A percentile compares a stretch with the other conserved stretches of the same genome.
Evolutionary conservation across 2,888 invertebrate species (phyloP).

Genomic region (Ischnus inquisitorius): DNA sequence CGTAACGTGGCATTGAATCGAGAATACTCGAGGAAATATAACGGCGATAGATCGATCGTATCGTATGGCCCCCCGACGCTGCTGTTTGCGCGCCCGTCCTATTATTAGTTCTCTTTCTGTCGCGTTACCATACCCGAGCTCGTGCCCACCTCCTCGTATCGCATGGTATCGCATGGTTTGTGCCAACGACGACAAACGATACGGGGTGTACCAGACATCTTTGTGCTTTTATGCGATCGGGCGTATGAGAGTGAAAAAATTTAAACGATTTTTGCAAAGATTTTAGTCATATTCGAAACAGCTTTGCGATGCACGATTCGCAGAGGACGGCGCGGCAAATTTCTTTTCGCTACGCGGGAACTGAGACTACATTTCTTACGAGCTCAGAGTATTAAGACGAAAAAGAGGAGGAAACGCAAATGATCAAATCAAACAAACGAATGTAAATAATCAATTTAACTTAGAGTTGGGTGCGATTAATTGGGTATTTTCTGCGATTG

Average conservation of each 20-base stretch:
- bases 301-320: too few relatives aligned
- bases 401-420: too few relatives aligned
- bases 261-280: background rate
- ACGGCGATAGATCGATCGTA: slow-evolving; percentile 32
- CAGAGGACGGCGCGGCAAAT: too few relatives aligned
- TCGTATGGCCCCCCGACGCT: slow-evolving; percentile 8
- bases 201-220: background rate
- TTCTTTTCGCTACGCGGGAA: too few relatives aligned
- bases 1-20: slow-evolving; percentile 23
- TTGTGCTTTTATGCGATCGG: background rate
- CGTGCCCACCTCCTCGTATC: background rate
- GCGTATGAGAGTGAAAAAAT: background rate
- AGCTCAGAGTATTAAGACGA: too few relatives aligned
- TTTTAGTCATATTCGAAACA: background rate
- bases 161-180: slow-evolving; percentile 1
- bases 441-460: too few relatives aligned
- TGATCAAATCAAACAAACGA: too few relatives aligned
- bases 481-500: too few relatives aligned
- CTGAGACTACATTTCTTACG: too few relatives aligned
- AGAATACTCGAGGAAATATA: slow-evolving; percentile 25
- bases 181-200: background rate
- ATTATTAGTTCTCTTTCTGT: slow-evolving; percentile 38
- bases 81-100: background rate
- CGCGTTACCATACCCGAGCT: slow-evolving; percentile 12
- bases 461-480: too few relatives aligned